Percentiles rank a stretch among this genome's conserved stretches.
These are phyloP conservation scores for Parauchenoglanis punctatus DNA, from an alignment of 2,797 vertebrate species.

Conservation along the genomic window DNA sequence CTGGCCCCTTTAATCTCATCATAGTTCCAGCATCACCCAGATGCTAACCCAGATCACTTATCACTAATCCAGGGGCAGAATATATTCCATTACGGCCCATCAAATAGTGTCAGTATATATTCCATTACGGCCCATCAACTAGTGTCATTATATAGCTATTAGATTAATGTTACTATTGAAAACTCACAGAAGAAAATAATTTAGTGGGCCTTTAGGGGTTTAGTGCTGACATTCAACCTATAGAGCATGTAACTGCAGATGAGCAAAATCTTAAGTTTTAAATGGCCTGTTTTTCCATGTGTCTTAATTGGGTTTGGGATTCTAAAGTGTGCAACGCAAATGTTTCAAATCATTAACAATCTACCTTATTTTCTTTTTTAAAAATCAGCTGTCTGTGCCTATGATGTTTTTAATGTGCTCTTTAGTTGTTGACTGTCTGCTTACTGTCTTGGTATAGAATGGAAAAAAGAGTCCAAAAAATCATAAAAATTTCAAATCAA, in stretches of 20 bases:
- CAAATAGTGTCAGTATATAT: constrained; percentile 3
- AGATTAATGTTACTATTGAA: not conserved
- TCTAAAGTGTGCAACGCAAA: constrained; percentile 34
- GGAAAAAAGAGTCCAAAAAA: not conserved
- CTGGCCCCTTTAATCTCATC: not conserved
- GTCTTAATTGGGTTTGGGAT: constrained; percentile 41
- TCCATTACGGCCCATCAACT: not conserved
- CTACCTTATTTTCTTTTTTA: constrained; percentile 24
- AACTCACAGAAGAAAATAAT: not conserved
- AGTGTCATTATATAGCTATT: not conserved
- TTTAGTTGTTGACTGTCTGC: constrained; percentile 17
- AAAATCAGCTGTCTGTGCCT: not conserved
- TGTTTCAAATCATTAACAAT: constrained; percentile 47
- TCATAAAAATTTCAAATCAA: not conserved
- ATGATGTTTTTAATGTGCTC: constrained; percentile 29
- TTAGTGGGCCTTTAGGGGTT: constrained; percentile 18
- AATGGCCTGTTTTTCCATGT: constrained; percentile 45
- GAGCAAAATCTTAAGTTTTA: constrained; percentile 35
- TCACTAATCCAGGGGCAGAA: not conserved
- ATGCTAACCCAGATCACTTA: not conserved
- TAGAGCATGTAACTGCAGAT: constrained; percentile 38
- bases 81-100: not conserved
- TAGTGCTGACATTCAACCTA: constrained; percentile 33
- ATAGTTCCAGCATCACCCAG: not conserved
- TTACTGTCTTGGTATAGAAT: constrained; percentile 2